These are phyloP conservation scores for Sylvia borin DNA, from an alignment of 2,797 vertebrate genomes.

Conservation along the genomic window DNA sequence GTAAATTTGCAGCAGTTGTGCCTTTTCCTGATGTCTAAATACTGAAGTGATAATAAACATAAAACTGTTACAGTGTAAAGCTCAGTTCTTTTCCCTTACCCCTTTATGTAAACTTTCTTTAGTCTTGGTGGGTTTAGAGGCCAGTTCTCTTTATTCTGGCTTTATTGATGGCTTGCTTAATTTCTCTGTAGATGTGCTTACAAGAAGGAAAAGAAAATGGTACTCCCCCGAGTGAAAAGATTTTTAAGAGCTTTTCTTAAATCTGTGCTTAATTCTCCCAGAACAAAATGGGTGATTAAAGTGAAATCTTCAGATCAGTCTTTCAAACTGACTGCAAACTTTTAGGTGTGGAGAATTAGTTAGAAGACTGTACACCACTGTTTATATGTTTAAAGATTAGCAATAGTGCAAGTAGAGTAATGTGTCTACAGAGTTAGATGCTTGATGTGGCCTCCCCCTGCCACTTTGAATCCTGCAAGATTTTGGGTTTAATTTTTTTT, in stretches of 20 bases:
- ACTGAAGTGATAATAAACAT: neutral
- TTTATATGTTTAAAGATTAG: neutral
- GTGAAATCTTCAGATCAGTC: neutral
- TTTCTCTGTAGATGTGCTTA: neutral
- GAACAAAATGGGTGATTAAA: neutral
- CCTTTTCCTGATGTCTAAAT: neutral
- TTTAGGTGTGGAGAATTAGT: neutral
- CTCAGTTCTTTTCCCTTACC: neutral
- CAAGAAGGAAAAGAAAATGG: neutral
- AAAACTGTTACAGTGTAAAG: neutral
- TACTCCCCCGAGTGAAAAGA: neutral
- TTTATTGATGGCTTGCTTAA: neutral
- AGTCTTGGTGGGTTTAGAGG: neutral
- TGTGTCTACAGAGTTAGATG: neutral
- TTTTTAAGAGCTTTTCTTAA: neutral
- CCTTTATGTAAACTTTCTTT: neutral
- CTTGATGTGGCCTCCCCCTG: neutral
- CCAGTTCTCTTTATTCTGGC: neutral
- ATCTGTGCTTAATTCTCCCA: neutral
- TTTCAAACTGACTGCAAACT: neutral
- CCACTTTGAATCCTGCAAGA: neutral
- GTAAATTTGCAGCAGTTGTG: neutral
- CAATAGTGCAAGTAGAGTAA: neutral
- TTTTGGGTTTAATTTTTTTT: neutral
- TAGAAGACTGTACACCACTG: neutral